Base-by-base conservation (phyloP, 2,797 vertebrate species). In the Eulemur rubriventer region DNA sequence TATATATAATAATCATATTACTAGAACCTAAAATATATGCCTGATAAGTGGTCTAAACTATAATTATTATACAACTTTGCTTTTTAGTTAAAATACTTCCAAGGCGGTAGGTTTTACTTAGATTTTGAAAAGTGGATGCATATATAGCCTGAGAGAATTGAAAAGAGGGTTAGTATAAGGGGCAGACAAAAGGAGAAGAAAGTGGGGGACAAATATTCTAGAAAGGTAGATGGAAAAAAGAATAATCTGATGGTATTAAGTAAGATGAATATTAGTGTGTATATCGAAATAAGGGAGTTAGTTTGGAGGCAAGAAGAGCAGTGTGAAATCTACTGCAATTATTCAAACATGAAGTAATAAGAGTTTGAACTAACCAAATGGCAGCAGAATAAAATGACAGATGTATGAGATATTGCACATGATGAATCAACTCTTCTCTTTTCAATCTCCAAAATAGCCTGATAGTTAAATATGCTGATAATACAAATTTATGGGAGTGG, bases 401-500 rank as follows among this genome's bases (percentile, higher is more conserved):
- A 95, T 97, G 93, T 70, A 61, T 88, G 93, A 88, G 83, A 87
- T 86, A 48, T 18, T 80, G 17, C 33, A 88, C 33, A 50, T 65
- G 89, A 94, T 95, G 59, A 96, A 93, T 95, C 95, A 94, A 50
- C 59, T 81, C 52, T 84, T 57, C 72, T 81, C 48, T 91, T 96
- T 98, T 96, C 85, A 94, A 30, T 59, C 61, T 69, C 55, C 55
- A 50, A 91, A 94, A 96, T 28, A 97, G 55, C 59, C 95, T 94
- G 93, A 90, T 57, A 88, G 69, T 95, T 95, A 92, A 95, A 98
- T 86, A 65, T 95, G 65, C 80, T 96, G 82, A 95, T 89, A 88
- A 94, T 87, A 98, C n/a, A 97, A 93, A 96, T 97, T 78, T 33
- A 92, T 63, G 57, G 86, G 63, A 97, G 65, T 89, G 50, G 20